Conservation (phyloP, 2,888 invertebrate genomes). For the Colostygia pectinataria region DNA sequence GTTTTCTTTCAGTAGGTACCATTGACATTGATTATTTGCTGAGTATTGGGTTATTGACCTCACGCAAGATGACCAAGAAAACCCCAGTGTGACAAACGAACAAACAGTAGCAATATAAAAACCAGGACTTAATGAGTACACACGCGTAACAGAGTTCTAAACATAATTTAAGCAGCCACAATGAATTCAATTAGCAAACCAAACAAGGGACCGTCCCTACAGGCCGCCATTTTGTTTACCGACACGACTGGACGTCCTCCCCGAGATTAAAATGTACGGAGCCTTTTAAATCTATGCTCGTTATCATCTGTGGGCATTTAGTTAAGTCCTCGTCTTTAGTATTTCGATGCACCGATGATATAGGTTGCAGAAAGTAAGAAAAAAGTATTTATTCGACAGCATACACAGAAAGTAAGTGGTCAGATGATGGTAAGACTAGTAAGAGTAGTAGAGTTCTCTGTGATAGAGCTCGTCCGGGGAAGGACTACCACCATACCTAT, state of each 20-base stretch:
- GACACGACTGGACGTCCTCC: slow-evolving; percentile 38
- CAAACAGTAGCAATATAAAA: slow-evolving; percentile 28
- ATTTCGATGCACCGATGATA: no score
- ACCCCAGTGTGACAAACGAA: no score
- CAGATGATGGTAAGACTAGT: no score
- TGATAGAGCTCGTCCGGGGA: no score
- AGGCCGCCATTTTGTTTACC: slow-evolving; percentile 58
- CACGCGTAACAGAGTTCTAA: slow-evolving; percentile 55
- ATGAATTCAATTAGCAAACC: slow-evolving; percentile 77
- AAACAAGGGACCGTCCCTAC: slow-evolving; percentile 64
- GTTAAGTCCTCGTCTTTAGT: not conserved
- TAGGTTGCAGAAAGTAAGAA: not conserved
- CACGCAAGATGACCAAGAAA: no score
- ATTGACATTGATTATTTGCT: no score
- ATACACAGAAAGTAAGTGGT: no score
- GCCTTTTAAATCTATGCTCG: slow-evolving; percentile 22
- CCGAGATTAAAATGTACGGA: slow-evolving; percentile 43
- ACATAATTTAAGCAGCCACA: slow-evolving; percentile 72
- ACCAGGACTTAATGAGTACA: slow-evolving; percentile 48
- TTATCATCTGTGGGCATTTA: not conserved
- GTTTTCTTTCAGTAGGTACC: no score
- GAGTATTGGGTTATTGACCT: no score
- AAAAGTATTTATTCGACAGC: no score
- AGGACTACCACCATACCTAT: no score
- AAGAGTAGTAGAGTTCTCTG: no score